Base-by-base conservation (phyloP, 2,797 vertebrate species). In the Nasua narica region DNA sequence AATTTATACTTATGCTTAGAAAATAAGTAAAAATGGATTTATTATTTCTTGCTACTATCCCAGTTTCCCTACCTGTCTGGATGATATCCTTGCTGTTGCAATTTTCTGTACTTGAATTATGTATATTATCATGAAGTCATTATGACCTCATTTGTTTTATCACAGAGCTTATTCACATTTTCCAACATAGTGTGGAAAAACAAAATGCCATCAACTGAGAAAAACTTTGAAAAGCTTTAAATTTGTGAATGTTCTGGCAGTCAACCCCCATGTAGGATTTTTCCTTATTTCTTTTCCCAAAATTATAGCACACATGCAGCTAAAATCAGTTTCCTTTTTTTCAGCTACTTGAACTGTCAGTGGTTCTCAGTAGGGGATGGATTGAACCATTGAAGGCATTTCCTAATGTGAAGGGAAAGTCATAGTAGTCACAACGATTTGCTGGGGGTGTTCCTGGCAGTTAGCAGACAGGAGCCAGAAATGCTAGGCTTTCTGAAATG, bases 101-200 rank as follows among this genome's bases (percentile, higher is more conserved):
- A 83, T 93, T 65, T 93, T 85, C 91, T 96, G 27, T 88, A 91
- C 11, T 78, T 0, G 46, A 37, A 69, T 19, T 87, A 23, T 18
- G 65, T 76, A 81, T 48, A 37, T 86, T 94, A 92, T 77, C 83
- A 0, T 0, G 58, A n/a, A 94, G 84, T 96, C 81, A 76, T 94
- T 92, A 77, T 96, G 90, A 97, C 19, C 54, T 97, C 94, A 98
- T 56, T 56, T 85, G 21, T 84, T 69, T 32, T 83, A 92, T 96
- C 87, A 91, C 7, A 40, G 7, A 10, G 2, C 16, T n/a, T 62
- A n/a, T 94, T 96, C 67, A 46, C 90, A 48, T 0, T 1, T 87
- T 93, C 89, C 95, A 97, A 79, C 93, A 87, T 82, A 86, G 52
- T 11, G 12, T 89, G 84, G 82, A 93, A 52, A 94, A 97, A 97